Evolutionary conservation across 2,888 invertebrate species (phyloP).

Genomic region (Cryptophagus acutangulus): DNA sequence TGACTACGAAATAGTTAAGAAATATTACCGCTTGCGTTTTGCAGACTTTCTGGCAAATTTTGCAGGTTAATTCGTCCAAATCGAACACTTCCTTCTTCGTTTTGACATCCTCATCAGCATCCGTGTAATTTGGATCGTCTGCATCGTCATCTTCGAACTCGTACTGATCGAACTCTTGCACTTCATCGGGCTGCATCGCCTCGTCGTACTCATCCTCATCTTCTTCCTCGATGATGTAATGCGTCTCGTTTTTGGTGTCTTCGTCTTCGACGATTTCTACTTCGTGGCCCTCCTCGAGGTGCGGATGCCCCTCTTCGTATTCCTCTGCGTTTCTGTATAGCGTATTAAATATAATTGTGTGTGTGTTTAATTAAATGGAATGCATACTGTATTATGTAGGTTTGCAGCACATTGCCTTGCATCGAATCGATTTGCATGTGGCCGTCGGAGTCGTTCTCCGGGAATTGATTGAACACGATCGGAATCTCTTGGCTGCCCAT

Average conservation of each 20-base stretch:
- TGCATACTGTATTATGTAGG: slow-evolving; percentile 20
- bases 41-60: no score
- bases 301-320: slow-evolving; percentile 8
- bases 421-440: slow-evolving; percentile 30
- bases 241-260: slow-evolving; percentile 8
- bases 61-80: no score
- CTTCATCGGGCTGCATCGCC: slow-evolving; percentile 14
- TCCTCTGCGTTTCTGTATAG: slow-evolving; percentile 22
- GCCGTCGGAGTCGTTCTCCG: slow-evolving; percentile 32
- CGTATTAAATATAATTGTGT: neutral
- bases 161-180: no score
- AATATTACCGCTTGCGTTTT: no score
- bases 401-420: slow-evolving; percentile 25
- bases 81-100: no score
- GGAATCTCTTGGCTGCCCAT: slow-evolving; percentile 22
- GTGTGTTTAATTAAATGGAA: neutral
- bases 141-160: slow-evolving; percentile 8
- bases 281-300: slow-evolving; percentile 6
- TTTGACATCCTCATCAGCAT: slow-evolving; percentile 9
- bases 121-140: slow-evolving; percentile 7
- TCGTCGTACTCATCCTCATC: slow-evolving; percentile 10
- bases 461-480: slow-evolving; percentile 29
- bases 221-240: slow-evolving; percentile 14
- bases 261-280: slow-evolving; percentile 15
- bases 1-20: no score